These are phyloP conservation scores for Homalodisca vitripennis DNA, from an alignment of 1,140 invertebrate species.

Conservation along the genomic window DNA sequence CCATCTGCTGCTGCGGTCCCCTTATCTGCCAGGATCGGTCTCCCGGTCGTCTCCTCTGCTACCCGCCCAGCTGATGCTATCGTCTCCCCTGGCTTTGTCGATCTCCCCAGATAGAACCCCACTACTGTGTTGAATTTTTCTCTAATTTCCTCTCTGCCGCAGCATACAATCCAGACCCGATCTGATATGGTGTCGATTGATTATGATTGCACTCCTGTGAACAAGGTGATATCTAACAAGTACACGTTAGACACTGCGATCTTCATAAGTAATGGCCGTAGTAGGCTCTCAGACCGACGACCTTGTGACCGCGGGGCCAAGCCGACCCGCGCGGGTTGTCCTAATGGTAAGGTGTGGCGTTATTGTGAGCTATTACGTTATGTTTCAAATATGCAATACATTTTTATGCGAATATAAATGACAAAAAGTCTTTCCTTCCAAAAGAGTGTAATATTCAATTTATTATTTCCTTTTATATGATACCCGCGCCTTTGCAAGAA, in stretches of 20 bases:
- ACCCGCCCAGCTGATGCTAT: not conserved
- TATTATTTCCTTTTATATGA: no score
- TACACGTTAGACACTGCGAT: not conserved
- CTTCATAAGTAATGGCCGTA: constrained; percentile 18
- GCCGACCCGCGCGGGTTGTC: no score
- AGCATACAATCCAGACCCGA: not conserved
- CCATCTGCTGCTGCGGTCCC: not conserved
- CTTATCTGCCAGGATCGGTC: not conserved
- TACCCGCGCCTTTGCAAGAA: no score
- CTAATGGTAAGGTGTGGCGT: no score
- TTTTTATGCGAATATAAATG: no score
- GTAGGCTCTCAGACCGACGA: no score
- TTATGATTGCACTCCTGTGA: constrained; percentile 21
- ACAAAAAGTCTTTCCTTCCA: no score
- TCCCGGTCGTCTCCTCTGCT: not conserved
- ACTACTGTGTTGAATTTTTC: constrained; percentile 24
- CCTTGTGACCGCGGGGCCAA: no score
- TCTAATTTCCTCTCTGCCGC: constrained; percentile 9
- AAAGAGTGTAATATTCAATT: no score
- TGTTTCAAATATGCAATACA: no score
- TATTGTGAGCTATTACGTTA: no score
- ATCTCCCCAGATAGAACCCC: constrained; percentile 6
- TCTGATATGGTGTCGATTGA: constrained; percentile 18
- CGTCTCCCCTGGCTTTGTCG: not conserved
- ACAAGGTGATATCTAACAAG: not conserved